These are phyloP conservation scores for Thysanoteuthis rhombus DNA, from an alignment of 2,888 invertebrate genomes.

Conservation along the genomic window DNA sequence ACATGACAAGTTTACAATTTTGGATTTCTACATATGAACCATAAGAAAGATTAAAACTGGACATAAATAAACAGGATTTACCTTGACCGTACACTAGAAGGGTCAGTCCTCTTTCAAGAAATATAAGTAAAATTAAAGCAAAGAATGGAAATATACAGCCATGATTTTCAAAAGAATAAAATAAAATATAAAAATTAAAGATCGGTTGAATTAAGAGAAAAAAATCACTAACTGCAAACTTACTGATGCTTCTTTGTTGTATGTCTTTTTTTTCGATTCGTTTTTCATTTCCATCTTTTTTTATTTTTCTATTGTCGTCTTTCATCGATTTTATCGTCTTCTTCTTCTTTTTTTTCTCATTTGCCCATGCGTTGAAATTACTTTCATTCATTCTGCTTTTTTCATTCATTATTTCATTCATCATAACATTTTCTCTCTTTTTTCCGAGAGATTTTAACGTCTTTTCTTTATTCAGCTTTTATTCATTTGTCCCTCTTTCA, in stretches of 20 bases:
- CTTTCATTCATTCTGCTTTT: background rate
- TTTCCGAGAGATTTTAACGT: background rate
- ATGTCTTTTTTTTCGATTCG: too few relatives aligned
- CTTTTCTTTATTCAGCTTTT: background rate
- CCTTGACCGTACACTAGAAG: background rate
- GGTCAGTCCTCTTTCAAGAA: background rate
- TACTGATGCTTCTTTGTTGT: background rate
- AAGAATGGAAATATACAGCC: background rate
- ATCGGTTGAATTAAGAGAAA: background rate
- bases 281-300: background rate
- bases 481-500: background rate
- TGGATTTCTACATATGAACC: conserved; percentile 12
- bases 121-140: background rate
- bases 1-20: background rate
- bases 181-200: background rate
- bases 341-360: background rate
- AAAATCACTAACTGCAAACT: background rate
- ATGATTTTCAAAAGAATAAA: background rate
- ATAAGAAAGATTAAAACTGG: background rate
- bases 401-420: background rate
- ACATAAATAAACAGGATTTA: background rate
- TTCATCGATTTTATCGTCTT: background rate
- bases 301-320: background rate
- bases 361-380: background rate
- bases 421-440: background rate